Percentiles rank a stretch among this genome's conserved stretches.
These are phyloP conservation scores for Drosophila tsacasi DNA, from an alignment of 1,140 invertebrate species.

Conservation along the genomic window DNA sequence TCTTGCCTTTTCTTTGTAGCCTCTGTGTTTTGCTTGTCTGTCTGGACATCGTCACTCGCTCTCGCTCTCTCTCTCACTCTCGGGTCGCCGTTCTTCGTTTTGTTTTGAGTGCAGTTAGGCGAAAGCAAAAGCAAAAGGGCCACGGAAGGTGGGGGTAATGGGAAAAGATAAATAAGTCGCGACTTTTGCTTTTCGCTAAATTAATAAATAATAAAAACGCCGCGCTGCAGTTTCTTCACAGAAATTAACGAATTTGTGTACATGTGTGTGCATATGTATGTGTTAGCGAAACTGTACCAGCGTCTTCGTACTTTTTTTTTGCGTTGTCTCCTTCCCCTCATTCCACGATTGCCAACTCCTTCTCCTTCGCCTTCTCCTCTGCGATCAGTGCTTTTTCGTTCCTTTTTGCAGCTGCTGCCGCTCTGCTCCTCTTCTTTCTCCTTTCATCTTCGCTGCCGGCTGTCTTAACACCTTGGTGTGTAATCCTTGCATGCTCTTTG, in stretches of 20 bases:
- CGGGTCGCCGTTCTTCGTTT: constrained; percentile 40
- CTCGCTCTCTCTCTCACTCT: background rate
- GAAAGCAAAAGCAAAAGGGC: constrained; percentile 39
- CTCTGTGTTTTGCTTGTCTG: constrained; percentile 45
- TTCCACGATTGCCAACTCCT: constrained; percentile 7
- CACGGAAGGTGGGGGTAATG: background rate
- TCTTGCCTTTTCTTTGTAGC: background rate
- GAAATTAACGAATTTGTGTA: background rate
- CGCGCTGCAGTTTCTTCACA: constrained; percentile 30
- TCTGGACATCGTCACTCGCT: background rate
- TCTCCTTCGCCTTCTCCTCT: constrained; percentile 2
- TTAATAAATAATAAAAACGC: constrained; percentile 34
- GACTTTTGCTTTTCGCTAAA: constrained; percentile 17
- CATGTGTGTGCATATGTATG: constrained; percentile 31
- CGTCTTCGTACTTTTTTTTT: constrained; percentile 53
- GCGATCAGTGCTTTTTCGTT: constrained; percentile 49
- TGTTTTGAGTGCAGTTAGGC: constrained; percentile 65
- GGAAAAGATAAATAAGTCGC: constrained; percentile 19
- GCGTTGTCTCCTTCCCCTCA: constrained; percentile 23
- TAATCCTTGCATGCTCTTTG: constrained; percentile 36
- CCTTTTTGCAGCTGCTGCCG: constrained; percentile 71
- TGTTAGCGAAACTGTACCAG: constrained; percentile 68
- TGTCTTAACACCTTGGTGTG: constrained; percentile 30
- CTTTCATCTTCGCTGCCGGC: constrained; percentile 10
- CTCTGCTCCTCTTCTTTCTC: constrained; percentile 5